Evolutionary conservation across 2,888 invertebrate genomes (phyloP), one percentile per base, ranked within the genome.

Genomic region (Drosophila diplacantha): DNA sequence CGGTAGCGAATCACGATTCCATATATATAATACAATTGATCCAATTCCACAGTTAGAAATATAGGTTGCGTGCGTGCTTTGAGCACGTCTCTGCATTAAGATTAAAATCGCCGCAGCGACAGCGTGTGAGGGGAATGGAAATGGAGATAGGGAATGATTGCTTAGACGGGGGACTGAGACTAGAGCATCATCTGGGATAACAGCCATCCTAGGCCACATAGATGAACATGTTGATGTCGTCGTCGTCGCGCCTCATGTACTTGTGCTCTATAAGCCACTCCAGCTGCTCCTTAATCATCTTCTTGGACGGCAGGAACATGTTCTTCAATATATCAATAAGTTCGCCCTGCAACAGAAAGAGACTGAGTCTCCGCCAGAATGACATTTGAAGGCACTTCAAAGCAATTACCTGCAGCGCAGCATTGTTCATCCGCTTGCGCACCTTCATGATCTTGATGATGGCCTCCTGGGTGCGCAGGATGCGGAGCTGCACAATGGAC

Each of bases 251-350:
- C 67, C 93, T 91, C 94, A 99, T 98, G 88, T 98, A 99, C 88
- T 97, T 97, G 89, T 99, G 96, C 89, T 99, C 99, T 73, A 99
- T 99, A 43, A 99, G 92, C 99, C 99, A 99, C 89, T 99, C 99
- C 53, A 99, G 92, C 89, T 99, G 99, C 89, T 99, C 99, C 89
- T 99, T 99, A 81, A 99, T 99, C 95, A 99, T 96, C 89, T 99
- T 98, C 89, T 98, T 98, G 70, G 97, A 97, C 26, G 99, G 99
- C 85, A 99, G 90, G 91, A 99, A 99, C 98, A 99, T 98, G 87
- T 98, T 98, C 90, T 98, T 98, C 81, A 99, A 90, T 86, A 99
- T 98, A 89, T 99, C 99, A 18, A 99, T 95, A 62, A 99, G 91
- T 90, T 99, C 99, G 58, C 97, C 96, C 92, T 92, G 88, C 89